These are phyloP conservation scores for Bugulina stolonifera DNA, from an alignment of 2,888 invertebrate genomes.

Conservation along the genomic window DNA sequence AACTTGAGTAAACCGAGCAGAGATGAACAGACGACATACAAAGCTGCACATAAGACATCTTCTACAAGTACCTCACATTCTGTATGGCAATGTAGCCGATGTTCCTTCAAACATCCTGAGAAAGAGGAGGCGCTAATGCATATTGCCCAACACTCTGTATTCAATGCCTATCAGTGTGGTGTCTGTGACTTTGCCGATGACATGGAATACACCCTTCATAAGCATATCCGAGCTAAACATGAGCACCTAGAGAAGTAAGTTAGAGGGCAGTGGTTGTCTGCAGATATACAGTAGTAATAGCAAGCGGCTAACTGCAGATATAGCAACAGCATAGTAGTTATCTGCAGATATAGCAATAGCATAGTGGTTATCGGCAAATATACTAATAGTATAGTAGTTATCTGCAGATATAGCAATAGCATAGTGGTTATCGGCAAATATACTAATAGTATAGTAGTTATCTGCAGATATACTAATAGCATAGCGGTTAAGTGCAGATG, in stretches of 20 bases:
- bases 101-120: slow-evolving; percentile 61
- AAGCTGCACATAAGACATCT: slow-evolving; percentile 17
- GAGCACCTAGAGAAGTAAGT: slow-evolving; percentile 7
- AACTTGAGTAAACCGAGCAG: neutral
- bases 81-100: slow-evolving; percentile 77
- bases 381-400: too few species aligned
- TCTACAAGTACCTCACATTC: neutral
- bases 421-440: too few species aligned
- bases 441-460: too few species aligned
- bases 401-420: too few species aligned
- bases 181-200: slow-evolving; percentile 85
- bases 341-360: too few species aligned
- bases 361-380: too few species aligned
- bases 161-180: slow-evolving; percentile 74
- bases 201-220: slow-evolving; percentile 83
- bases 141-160: slow-evolving; percentile 30
- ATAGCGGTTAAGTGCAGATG: too few species aligned
- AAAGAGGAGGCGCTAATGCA: slow-evolving; percentile 42
- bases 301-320: too few species aligned
- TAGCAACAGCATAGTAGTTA: too few species aligned
- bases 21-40: slow-evolving; percentile 24
- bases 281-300: too few species aligned
- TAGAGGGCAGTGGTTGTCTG: too few species aligned
- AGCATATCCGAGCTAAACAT: slow-evolving; percentile 66
- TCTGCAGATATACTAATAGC: too few species aligned